A percentile compares a stretch with the other conserved stretches of the same genome.
Conservation (phyloP, 2,797 vertebrate genomes). For the Enteromius afrohamiltoni region DNA sequence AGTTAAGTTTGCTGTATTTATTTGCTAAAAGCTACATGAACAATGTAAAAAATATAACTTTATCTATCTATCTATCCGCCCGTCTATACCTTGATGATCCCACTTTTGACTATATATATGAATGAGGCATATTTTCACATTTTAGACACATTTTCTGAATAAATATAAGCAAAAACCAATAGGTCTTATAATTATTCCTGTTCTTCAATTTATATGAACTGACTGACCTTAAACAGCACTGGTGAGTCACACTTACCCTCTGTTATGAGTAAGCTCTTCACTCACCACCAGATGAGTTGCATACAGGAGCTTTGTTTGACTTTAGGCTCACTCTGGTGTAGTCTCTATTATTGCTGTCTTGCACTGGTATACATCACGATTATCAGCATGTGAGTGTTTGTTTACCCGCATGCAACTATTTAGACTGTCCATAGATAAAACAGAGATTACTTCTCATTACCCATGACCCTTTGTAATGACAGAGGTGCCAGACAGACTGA, state of each 20-base stretch:
- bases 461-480: constrained; percentile 25
- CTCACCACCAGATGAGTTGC: constrained; percentile 42
- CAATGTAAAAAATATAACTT: too few relatives aligned
- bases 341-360: constrained; percentile 39
- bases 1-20: too few relatives aligned
- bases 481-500: constrained; percentile 43
- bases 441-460: constrained; percentile 34
- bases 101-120: background rate
- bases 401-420: constrained; percentile 8
- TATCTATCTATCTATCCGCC: too few relatives aligned
- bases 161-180: background rate
- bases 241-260: constrained; percentile 34
- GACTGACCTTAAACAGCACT: constrained; percentile 28
- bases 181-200: background rate
- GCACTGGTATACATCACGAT: constrained; percentile 6
- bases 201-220: constrained; percentile 24
- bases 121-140: background rate
- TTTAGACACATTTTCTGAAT: background rate
- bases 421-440: constrained; percentile 22
- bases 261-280: constrained; percentile 17
- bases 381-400: background rate
- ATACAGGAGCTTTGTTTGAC: constrained; percentile 32
- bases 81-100: background rate
- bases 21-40: too few relatives aligned
- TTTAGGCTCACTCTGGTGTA: constrained; percentile 10